A percentile compares a stretch with the other conserved stretches of the same genome.
phyloP scores from a whole-genome alignment of 1,140 invertebrate genomes.

The Parasteatoda tepidariorum region DNA sequence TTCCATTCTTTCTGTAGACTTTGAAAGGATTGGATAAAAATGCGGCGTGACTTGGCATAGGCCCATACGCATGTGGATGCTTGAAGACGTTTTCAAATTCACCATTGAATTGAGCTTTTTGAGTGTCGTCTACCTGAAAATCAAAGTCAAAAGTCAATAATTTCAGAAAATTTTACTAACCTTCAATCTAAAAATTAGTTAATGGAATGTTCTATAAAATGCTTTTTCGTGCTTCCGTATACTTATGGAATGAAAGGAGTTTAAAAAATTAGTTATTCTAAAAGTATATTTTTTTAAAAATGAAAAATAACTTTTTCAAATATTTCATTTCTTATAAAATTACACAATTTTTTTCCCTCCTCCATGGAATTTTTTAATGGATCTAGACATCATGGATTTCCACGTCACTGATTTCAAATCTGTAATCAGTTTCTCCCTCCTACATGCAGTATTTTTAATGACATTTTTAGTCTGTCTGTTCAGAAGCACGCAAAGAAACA shows the following conservation, averaged over 20 bases:
- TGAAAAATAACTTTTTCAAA: background rate
- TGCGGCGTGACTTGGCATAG: background rate
- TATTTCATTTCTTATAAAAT: background rate
- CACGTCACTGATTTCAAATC: too few species aligned
- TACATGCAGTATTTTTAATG: too few species aligned
- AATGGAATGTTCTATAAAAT: too few species aligned
- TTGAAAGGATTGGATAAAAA: constrained; percentile 14
- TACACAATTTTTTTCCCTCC: too few species aligned
- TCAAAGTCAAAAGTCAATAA: background rate
- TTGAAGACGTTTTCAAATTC: constrained; percentile 11
- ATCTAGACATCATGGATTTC: too few species aligned
- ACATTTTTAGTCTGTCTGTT: too few species aligned
- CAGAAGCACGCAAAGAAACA: too few species aligned
- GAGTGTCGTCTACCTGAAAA: constrained; percentile 7
- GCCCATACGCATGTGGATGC: background rate
- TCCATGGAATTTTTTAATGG: too few species aligned
- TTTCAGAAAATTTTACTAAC: background rate
- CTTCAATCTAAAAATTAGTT: too few species aligned
- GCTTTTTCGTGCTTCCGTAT: too few species aligned
- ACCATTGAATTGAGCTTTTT: constrained; percentile 30
- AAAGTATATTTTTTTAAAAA: too few species aligned
- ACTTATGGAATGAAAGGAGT: background rate
- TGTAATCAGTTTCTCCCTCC: too few species aligned
- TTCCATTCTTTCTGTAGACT: constrained; percentile 34
- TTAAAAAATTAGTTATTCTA: background rate